These are phyloP conservation scores for Agrotis segetum DNA, from an alignment of 2,888 invertebrate genomes.

Conservation along the genomic window DNA sequence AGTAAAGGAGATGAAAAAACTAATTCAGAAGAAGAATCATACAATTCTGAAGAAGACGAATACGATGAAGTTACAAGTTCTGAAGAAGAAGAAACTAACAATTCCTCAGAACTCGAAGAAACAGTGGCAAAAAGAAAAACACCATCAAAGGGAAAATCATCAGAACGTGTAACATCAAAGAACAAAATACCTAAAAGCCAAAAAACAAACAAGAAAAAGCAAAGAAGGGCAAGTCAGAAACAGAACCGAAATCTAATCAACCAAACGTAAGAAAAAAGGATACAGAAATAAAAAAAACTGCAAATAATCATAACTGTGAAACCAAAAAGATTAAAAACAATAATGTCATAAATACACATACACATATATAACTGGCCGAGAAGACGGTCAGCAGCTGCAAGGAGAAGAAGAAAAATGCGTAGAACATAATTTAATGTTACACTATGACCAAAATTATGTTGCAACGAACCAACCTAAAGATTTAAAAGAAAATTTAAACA, in stretches of 20 bases:
- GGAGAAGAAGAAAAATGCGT: slow-evolving; percentile 4
- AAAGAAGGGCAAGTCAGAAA: slow-evolving; percentile 10
- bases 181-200: slow-evolving; percentile 2
- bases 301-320: slow-evolving; percentile 24
- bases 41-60: slow-evolving; percentile 4
- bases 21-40: not conserved
- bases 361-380: slow-evolving; percentile 18
- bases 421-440: slow-evolving; percentile 17
- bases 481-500: too few relatives aligned
- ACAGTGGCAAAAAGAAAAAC: not conserved
- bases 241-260: not conserved
- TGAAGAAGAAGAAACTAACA: slow-evolving; percentile 1
- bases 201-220: slow-evolving; percentile 17
- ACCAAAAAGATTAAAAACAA: slow-evolving; percentile 13
- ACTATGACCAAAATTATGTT: slow-evolving; percentile 1
- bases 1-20: not conserved
- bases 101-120: not conserved
- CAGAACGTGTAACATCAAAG: not conserved
- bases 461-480: not conserved
- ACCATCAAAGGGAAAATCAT: not conserved
- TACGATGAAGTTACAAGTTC: not conserved
- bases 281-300: slow-evolving; percentile 2
- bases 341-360: slow-evolving; percentile 27
- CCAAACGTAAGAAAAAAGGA: not conserved
- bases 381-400: not conserved